Conservation (phyloP, 2,888 invertebrate species). For the Pterostichus madidus region DNA sequence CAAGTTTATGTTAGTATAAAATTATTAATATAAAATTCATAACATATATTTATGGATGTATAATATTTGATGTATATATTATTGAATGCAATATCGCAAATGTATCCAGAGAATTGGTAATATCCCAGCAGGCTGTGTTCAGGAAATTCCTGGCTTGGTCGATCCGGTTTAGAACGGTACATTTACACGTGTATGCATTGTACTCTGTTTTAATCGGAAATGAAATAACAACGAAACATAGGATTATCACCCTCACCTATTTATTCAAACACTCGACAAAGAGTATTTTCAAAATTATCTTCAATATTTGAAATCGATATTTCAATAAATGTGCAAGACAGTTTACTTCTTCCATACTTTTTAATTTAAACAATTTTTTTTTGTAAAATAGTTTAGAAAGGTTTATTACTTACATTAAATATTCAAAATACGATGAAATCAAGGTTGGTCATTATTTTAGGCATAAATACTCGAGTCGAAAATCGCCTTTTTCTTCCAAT, state of each 20-base stretch:
- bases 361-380: too few species aligned
- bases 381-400: too few species aligned
- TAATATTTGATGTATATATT: constrained; percentile 35
- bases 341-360: too few species aligned
- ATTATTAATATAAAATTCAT: constrained; percentile 24
- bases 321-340: too few species aligned
- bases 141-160: constrained; percentile 10
- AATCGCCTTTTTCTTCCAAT: too few species aligned
- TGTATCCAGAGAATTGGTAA: constrained; percentile 53
- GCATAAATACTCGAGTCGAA: too few species aligned
- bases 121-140: constrained; percentile 28
- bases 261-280: not conserved
- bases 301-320: too few species aligned
- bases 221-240: constrained; percentile 18
- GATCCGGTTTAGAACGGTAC: not conserved
- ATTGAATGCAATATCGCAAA: constrained; percentile 47
- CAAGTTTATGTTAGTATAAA: not conserved
- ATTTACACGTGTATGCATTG: constrained; percentile 9
- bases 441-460: too few species aligned
- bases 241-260: not conserved
- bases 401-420: too few species aligned
- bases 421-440: too few species aligned
- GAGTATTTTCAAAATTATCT: too few species aligned
- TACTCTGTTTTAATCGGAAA: constrained; percentile 55
- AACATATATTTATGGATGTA: constrained; percentile 33